Base-by-base conservation (phyloP, 2,113 vertebrate species). In the Epinephelus lanceolatus region DNA sequence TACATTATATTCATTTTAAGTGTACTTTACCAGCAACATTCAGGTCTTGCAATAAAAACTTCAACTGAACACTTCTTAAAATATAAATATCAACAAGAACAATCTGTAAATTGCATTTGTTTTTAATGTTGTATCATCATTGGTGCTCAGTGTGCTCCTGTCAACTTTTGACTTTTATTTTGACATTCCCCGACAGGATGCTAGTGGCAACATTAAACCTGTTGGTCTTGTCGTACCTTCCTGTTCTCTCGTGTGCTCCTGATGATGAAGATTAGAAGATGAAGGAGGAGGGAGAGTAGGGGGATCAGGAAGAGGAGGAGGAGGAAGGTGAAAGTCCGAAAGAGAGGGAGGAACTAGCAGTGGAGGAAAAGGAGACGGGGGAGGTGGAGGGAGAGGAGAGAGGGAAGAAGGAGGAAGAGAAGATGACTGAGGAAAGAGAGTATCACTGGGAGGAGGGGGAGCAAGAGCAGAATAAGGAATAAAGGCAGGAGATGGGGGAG, bases 221-320 rank as follows among this genome's bases (percentile, higher is more conserved):
- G 17, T 49, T 69, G 14, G 51, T 76, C 21, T 45, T 19, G 11
- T 77, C 88, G 25, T 92, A 94, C 91, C 93, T 93, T 90, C 73
- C 60, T 69, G 37, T 45, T 86, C 67, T 80, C 17, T 60, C 27
- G 74, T 76, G 37, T 75, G 67, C 21, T 88, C 81, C 33, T 80
- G 88, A 60, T 73, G 77, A 76, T 74, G 86, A 82, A 71, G 88
- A 90, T 73, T 42, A 85, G 40, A 25, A 27, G 69, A 37, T 6
- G 74, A 61, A 6, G 55, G 70, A 27, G 73, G 85, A 49, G 19
- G 52, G 9, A 21, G 33, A 71, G 40, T 67, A 51, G 45, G 74
- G 47, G 71, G 69, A 53, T 68, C 73, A 25, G 33, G 55, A n/a
- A 25, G 53, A 42, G 62, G 33, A 21, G 37, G 53, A 61, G 27